Evolutionary conservation across 2,113 vertebrate genomes (phyloP).

Genomic region (Dicentrarchus labrax): DNA sequence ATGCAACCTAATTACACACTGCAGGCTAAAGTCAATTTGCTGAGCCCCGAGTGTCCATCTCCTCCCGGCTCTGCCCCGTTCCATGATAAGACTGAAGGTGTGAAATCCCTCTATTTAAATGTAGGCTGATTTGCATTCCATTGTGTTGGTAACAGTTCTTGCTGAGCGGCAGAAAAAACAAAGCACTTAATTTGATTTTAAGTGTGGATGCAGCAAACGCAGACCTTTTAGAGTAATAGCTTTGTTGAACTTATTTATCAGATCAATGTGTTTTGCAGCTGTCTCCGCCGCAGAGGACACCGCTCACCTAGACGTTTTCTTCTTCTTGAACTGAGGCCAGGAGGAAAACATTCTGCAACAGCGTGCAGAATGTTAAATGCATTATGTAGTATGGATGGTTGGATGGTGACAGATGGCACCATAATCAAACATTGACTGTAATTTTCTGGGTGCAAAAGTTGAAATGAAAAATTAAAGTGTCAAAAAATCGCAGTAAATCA

Average conservation of each 20-base stretch:
- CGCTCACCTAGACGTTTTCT: conserved; percentile 19
- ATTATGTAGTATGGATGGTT: conserved; percentile 32
- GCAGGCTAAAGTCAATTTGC: conserved; percentile 59
- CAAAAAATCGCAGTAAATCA: conserved; percentile 42
- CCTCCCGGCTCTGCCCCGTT: conserved; percentile 28
- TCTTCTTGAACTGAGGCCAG: conserved; percentile 31
- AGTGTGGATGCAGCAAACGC: conserved; percentile 52
- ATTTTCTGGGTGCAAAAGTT: conserved; percentile 28
- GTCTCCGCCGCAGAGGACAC: conserved; percentile 5
- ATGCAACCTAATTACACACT: conserved; percentile 54
- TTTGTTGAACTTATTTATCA: conserved; percentile 49
- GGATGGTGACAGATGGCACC: conserved; percentile 50
- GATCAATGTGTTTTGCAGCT: conserved; percentile 67
- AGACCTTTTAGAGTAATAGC: conserved; percentile 27
- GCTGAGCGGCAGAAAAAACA: conserved; percentile 44
- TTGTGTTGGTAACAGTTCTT: conserved; percentile 74
- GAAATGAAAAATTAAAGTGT: conserved; percentile 35
- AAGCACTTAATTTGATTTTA: conserved; percentile 70
- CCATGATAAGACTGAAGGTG: conserved; percentile 57
- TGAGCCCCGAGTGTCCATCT: conserved; percentile 48
- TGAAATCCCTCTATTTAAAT: conserved; percentile 68
- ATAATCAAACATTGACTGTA: conserved; percentile 33
- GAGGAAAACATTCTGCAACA: conserved; percentile 22
- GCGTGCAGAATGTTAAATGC: conserved; percentile 55
- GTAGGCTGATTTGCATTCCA: conserved; percentile 65